Evolutionary conservation across 2,797 vertebrate species (phyloP), one percentile per base, ranked within the genome.

Genomic region (Hirundo rustica): DNA sequence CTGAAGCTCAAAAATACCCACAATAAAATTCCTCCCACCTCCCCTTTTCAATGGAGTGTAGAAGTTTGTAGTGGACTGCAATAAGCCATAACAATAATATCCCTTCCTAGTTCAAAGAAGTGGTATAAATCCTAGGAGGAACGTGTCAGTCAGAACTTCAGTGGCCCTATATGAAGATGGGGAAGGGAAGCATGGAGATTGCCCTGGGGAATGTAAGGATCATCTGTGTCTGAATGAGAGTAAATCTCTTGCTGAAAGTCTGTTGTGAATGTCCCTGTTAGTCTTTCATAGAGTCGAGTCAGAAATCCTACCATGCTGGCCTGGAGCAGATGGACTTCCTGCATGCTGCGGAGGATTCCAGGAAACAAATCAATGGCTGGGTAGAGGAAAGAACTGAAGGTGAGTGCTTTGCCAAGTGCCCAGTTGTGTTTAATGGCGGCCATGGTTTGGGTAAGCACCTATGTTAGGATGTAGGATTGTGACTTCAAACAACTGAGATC

Each of bases 311-410:
- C 92, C 94, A 91, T 0, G 98, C 98, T 22, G 98, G 98, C 62
- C 95, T 99, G 87, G 97, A 99, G 95, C 21, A 97, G 70, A 97
- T 98, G 58, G 97, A 99, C 94, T 99, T 99, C 23, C 3, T 7
- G 5, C 9, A 13, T 26, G 97, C 91, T 20, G 32, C 95, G 40
- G 98, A 99, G 42, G 94, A 94, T 5, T 97, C 97, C 66, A 98
- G 98, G 61, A 86, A 97, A 83, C 97, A 98, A 54, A 99, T 99
- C 89, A 99, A 99, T 96, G 82, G 11, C 25, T 99, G 99, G 99
- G 98, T 99, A 85, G 98, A 98, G 95, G 94, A 97, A 40, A 94
- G 97, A 89, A 99, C 99, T 12, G 97, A 98, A 98, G 98, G 99
- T 99, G 58, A 95, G 94, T 71, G 90, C 58, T 74, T 40, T 65